These are phyloP conservation scores for Ephydatia muelleri DNA, from an alignment of 37 sponge, comb jelly and placozoan species.

Conservation along the genomic window DNA sequence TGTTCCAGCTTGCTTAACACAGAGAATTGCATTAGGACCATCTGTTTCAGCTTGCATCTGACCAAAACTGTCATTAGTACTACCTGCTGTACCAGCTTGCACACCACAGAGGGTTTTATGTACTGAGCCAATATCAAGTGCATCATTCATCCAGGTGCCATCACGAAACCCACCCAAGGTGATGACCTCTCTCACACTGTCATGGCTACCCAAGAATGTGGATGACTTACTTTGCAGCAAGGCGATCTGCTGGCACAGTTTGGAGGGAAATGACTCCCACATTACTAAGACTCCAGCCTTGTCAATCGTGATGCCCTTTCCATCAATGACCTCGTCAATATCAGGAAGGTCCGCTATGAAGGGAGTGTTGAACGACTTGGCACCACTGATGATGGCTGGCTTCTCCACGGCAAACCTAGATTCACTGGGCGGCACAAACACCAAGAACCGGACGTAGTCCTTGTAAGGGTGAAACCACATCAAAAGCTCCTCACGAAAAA, in stretches of 20 bases:
- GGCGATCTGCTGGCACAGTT: background rate
- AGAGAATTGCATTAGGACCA: no score
- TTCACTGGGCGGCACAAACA: background rate
- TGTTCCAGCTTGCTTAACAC: no score
- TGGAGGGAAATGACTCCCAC: conserved; percentile 39
- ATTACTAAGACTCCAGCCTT: conserved; percentile 37
- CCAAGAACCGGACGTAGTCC: conserved; percentile 13
- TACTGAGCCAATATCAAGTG: no score
- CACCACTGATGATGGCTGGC: conserved; percentile 34
- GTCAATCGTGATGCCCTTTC: background rate
- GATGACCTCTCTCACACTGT: background rate
- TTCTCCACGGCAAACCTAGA: background rate
- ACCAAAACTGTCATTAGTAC: no score
- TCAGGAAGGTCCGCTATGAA: background rate
- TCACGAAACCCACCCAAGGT: background rate
- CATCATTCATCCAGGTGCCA: background rate
- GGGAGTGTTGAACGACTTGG: conserved; percentile 8
- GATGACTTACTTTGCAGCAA: background rate
- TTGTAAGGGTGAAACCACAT: conserved; percentile 18
- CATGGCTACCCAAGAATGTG: background rate
- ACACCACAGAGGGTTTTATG: no score
- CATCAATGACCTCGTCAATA: background rate
- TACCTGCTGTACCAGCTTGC: no score
- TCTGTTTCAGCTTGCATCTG: no score
- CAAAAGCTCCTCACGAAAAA: conserved; percentile 19